A percentile compares a stretch with the other conserved stretches of the same genome.
Evolutionary conservation across 2,113 vertebrate genomes (phyloP).

Genomic region (Philantomba maxwellii): DNA sequence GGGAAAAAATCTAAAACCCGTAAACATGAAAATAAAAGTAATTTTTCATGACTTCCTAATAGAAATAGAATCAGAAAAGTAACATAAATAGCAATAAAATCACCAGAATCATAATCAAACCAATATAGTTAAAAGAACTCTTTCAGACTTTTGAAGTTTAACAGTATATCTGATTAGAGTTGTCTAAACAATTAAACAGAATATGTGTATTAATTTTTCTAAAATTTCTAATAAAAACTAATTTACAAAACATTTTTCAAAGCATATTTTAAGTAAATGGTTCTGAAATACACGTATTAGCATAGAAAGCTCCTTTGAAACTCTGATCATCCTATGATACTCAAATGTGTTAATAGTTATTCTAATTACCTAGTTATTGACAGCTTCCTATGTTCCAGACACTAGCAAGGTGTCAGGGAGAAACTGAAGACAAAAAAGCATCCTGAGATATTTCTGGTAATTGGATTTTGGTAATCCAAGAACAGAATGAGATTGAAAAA

Average conservation of each 20-base stretch:
- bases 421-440: neutral
- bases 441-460: neutral
- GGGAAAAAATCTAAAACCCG: neutral
- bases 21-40: conserved; percentile 41
- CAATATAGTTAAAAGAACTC: neutral
- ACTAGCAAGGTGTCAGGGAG: neutral
- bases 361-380: neutral
- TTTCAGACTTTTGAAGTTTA: neutral
- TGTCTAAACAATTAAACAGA: neutral
- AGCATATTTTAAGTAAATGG: neutral
- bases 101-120: conserved; percentile 17
- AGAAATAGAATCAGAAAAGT: conserved; percentile 34
- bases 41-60: neutral
- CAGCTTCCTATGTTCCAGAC: neutral
- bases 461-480: neutral
- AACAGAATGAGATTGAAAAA: neutral
- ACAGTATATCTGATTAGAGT: neutral
- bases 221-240: conserved; percentile 11
- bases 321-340: neutral
- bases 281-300: neutral
- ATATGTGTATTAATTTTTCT: neutral
- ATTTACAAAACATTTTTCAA: conserved; percentile 14
- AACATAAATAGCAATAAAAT: conserved; percentile 1
- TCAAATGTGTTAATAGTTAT: neutral
- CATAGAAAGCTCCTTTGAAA: neutral